Percentiles rank a stretch among this genome's conserved stretches.
Conservation (phyloP, 2,888 invertebrate species). For the Eilema caniola region DNA sequence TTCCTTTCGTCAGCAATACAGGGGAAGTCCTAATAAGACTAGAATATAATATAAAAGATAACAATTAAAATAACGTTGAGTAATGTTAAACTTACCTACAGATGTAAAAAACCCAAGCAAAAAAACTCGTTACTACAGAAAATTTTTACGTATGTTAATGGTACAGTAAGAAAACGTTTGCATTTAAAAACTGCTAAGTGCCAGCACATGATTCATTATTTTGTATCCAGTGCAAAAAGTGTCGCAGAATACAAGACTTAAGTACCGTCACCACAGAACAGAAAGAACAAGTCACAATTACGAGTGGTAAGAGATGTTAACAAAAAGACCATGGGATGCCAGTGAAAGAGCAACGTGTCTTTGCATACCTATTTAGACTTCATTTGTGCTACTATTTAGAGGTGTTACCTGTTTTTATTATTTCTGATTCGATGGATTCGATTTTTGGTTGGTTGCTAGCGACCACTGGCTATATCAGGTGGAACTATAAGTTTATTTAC, state of each 20-base stretch:
- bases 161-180: neutral
- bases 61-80: neutral
- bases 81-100: neutral
- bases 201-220: neutral
- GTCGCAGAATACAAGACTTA: neutral
- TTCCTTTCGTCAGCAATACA: neutral
- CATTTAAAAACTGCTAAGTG: neutral
- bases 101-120: neutral
- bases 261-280: neutral
- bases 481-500: neutral
- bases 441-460: neutral
- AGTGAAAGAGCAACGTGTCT: neutral
- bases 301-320: neutral
- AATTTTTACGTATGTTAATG: neutral
- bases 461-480: neutral
- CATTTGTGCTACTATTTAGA: neutral
- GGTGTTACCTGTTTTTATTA: no score
- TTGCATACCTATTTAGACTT: neutral
- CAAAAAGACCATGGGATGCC: neutral
- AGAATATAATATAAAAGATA: neutral
- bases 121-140: slow-evolving; percentile 1
- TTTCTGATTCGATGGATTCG: no score
- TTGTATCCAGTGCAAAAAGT: neutral
- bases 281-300: neutral
- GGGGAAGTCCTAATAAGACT: slow-evolving; percentile 1